Evolutionary conservation across 2,888 invertebrate genomes (phyloP).

Genomic region (Agrotis ipsilon): DNA sequence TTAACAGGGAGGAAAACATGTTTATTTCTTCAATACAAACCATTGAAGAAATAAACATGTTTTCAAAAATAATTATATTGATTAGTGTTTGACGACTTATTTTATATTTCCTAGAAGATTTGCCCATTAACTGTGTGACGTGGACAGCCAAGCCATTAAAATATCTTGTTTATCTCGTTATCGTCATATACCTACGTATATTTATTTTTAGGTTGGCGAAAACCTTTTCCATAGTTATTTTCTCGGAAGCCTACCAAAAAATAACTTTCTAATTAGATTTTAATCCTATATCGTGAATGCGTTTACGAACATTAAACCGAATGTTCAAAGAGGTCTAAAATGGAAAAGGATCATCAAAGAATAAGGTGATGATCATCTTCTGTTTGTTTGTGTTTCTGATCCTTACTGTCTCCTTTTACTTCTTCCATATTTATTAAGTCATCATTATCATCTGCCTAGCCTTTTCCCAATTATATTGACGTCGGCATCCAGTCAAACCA

Average conservation of each 20-base stretch:
- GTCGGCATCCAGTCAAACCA: too few relatives aligned
- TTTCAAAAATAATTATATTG: conserved; percentile 14
- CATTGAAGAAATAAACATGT: background rate
- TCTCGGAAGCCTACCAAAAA: too few relatives aligned
- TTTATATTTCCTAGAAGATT: conserved; percentile 15
- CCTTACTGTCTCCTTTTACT: background rate
- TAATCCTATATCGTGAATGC: too few relatives aligned
- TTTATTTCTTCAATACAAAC: too few relatives aligned
- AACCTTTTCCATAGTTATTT: background rate
- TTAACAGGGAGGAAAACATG: background rate
- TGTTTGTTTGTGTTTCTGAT: too few relatives aligned
- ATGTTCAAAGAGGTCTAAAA: too few relatives aligned
- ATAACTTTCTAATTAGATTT: too few relatives aligned
- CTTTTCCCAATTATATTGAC: too few relatives aligned
- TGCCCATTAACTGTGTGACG: conserved; percentile 13
- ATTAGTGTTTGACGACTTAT: conserved; percentile 11
- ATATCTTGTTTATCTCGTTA: background rate
- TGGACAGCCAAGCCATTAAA: conserved; percentile 8
- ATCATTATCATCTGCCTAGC: too few relatives aligned
- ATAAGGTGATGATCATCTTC: too few relatives aligned
- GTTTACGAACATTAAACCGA: too few relatives aligned
- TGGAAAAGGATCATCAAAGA: too few relatives aligned
- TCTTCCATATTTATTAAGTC: background rate
- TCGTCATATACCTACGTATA: background rate
- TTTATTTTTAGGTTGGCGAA: background rate